Base-by-base conservation (phyloP, 37 sponge, comb jelly and placozoan species). In the Mnemiopsis leidyi region DNA sequence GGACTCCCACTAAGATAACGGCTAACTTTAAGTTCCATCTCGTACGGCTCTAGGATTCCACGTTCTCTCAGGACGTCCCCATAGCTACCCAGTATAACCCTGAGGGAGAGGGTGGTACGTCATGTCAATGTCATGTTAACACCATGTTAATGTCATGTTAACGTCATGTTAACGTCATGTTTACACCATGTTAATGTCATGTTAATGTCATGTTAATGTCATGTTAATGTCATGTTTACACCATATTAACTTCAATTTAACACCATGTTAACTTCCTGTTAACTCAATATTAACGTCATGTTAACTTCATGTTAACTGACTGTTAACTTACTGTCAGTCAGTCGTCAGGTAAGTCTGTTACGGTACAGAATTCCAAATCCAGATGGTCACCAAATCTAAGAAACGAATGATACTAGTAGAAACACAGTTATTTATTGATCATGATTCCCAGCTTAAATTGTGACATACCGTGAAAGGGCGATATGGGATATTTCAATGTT, bases 71-170 rank as follows among this genome's bases (percentile, higher is more conserved):
- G 25, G 28, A 85, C 39, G 26, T 18, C 61, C 24, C 90, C 90
- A 29, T 85, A 39, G 61, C 90, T 40, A 39, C 48, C 35, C 61
- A 85, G 90, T 2, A 85, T 39, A 39, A 85, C 90, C 61, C 90
- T 85, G 90, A 23, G 24, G 29, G 3, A 69, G n/a, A 18, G 61
- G 5, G 13, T 13, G 13, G 61, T 48, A 18, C 5, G 13, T 48
- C 13, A 48, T 13, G 13, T 13, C 61, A 48, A 48, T 13, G 61
- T 48, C 5, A 48, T 48, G 9, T 18, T 48, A 48, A 48, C 13
- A 48, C 61, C 61, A 48, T 13, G 61, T 48, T 5, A 48, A 48
- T 48, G 61, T 48, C 61, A 48, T 48, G 5, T 18, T 48, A 48
- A 48, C 13, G 13, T 13, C 61, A 48, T 13, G 61, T 48, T n/a